phyloP scores from a whole-genome alignment of 1,140 invertebrate species.

The Chymomyza costata region DNA sequence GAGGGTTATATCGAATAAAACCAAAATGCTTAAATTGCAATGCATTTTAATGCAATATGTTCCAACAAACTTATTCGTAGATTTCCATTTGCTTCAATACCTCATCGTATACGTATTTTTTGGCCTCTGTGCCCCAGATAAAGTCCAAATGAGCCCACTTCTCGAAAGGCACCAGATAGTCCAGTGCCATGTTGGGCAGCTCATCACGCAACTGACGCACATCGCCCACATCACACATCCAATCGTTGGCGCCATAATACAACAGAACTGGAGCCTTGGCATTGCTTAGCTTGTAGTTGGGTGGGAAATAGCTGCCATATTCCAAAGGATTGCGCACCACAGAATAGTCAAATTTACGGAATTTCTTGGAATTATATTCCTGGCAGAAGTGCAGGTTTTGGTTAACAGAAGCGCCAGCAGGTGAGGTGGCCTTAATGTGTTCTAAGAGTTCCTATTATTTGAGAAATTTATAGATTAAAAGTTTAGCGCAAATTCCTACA shows the following conservation, averaged over 20 bases:
- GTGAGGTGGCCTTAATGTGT: slow-evolving; percentile 77
- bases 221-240: slow-evolving; percentile 78
- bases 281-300: slow-evolving; percentile 78
- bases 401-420: slow-evolving; percentile 77
- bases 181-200: slow-evolving; percentile 67
- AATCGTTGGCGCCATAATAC: slow-evolving; percentile 80
- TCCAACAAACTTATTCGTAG: slow-evolving; percentile 35
- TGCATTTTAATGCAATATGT: slow-evolving; percentile 24
- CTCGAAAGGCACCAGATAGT: slow-evolving; percentile 76
- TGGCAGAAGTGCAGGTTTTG: slow-evolving; percentile 76
- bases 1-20: slow-evolving; percentile 17
- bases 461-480: no score
- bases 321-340: slow-evolving; percentile 73
- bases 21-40: not conserved
- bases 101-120: slow-evolving; percentile 78
- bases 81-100: slow-evolving; percentile 50
- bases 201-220: slow-evolving; percentile 76
- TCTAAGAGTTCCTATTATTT: slow-evolving; percentile 59
- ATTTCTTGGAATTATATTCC: slow-evolving; percentile 67
- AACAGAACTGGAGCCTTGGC: slow-evolving; percentile 80
- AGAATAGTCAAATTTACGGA: slow-evolving; percentile 76
- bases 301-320: slow-evolving; percentile 76
- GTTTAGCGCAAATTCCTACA: not conserved
- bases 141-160: slow-evolving; percentile 85
- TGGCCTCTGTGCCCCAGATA: slow-evolving; percentile 80